Conservation (phyloP, 2,888 invertebrate genomes). For the Megastigmus dorsalis region DNA sequence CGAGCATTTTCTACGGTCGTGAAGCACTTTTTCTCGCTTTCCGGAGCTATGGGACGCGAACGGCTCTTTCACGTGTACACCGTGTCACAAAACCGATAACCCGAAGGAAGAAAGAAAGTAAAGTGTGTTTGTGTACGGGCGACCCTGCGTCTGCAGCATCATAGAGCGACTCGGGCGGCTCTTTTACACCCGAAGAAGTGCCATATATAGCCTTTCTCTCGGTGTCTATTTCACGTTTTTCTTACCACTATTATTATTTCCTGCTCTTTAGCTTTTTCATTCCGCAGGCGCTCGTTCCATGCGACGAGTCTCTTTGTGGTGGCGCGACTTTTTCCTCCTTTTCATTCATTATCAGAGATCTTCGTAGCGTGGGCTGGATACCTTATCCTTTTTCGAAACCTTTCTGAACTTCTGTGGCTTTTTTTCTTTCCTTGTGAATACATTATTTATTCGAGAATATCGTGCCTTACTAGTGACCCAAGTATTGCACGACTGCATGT, state of each 20-base stretch:
- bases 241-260: constrained; percentile 1
- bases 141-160: not conserved
- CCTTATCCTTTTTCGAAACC: too few species aligned
- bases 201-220: not conserved
- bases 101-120: constrained; percentile 53
- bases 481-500: too few species aligned
- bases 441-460: too few species aligned
- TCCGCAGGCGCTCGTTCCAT: too few species aligned
- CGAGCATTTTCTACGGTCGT: not conserved
- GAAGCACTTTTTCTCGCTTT: too few species aligned
- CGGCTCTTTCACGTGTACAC: not conserved
- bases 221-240: constrained; percentile 20
- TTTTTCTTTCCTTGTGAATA: too few species aligned
- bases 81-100: constrained; percentile 56
- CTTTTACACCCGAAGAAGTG: not conserved
- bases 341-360: too few species aligned
- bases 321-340: not conserved
- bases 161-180: not conserved
- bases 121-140: too few species aligned
- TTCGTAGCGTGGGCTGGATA: too few species aligned
- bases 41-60: not conserved
- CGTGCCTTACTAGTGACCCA: too few species aligned
- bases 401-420: too few species aligned
- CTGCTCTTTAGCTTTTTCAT: too few species aligned
- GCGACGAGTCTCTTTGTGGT: not conserved